phyloP scores from a whole-genome alignment of 2,797 vertebrate species.

The Pterois miles region DNA sequence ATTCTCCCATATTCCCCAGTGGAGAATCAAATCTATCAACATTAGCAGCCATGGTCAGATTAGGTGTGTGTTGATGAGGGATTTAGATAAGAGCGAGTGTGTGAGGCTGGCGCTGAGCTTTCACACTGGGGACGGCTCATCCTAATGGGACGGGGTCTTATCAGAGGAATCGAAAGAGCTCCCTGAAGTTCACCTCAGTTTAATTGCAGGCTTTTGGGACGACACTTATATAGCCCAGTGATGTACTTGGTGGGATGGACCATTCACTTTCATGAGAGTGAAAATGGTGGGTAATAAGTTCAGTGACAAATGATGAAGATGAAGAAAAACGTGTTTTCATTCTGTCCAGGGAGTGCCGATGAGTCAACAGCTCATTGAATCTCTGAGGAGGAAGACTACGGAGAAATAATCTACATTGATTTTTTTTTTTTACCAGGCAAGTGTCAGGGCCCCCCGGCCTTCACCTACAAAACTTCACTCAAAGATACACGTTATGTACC shows the following conservation, averaged over 20 bases:
- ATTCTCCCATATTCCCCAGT: constrained; percentile 35
- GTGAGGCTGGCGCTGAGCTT: constrained; percentile 62
- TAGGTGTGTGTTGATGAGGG: constrained; percentile 77
- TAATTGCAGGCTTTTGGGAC: constrained; percentile 49
- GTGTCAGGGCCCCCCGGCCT: too few relatives aligned
- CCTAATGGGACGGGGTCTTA: constrained; percentile 72
- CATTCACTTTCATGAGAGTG: constrained; percentile 38
- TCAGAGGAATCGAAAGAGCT: constrained; percentile 79
- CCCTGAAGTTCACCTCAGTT: constrained; percentile 75
- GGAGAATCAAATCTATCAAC: constrained; percentile 67
- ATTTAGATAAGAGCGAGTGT: constrained; percentile 78
- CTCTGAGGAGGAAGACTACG: neutral
- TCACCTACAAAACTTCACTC: too few relatives aligned
- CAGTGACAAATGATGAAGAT: neutral
- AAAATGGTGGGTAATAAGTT: neutral
- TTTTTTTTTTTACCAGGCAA: neutral
- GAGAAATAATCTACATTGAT: neutral
- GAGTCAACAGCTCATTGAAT: neutral
- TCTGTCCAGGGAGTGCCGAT: neutral
- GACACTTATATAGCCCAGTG: constrained; percentile 43
- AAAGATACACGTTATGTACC: too few relatives aligned
- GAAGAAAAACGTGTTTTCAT: neutral
- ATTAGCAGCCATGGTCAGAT: constrained; percentile 69
- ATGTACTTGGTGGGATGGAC: constrained; percentile 33
- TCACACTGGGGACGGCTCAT: constrained; percentile 54